Percentiles rank a stretch among this genome's conserved stretches.
These are phyloP conservation scores for Bursaphelenchus mucronatus DNA, from an alignment of 1,140 invertebrate genomes.

Conservation along the genomic window DNA sequence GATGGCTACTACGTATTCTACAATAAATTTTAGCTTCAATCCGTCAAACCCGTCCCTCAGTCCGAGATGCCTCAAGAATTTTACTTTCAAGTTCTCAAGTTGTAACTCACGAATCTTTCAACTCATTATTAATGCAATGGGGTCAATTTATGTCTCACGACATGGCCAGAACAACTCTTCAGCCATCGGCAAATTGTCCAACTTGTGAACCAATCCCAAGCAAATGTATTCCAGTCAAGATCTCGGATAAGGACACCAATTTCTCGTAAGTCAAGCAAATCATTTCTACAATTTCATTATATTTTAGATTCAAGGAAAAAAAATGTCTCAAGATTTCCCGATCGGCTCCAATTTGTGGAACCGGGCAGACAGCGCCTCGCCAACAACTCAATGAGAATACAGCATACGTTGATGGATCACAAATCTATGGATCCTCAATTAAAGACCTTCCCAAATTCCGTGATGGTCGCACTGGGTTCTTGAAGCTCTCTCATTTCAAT, in stretches of 20 bases:
- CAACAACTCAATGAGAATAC: slow-evolving; percentile 59
- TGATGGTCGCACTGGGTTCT: slow-evolving; percentile 56
- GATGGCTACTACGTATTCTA: background rate
- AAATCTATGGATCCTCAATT: slow-evolving; percentile 57
- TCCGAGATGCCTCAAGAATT: slow-evolving; percentile 51
- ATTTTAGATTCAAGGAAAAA: slow-evolving; percentile 55
- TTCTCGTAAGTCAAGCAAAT: slow-evolving; percentile 28
- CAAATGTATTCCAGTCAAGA: slow-evolving; percentile 57
- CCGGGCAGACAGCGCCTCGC: slow-evolving; percentile 44
- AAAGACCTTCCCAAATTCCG: slow-evolving; percentile 60
- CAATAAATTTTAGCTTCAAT: slow-evolving; percentile 39
- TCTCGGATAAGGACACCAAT: slow-evolving; percentile 53
- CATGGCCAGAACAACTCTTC: slow-evolving; percentile 48
- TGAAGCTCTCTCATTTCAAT: slow-evolving; percentile 59
- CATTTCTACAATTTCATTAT: slow-evolving; percentile 20
- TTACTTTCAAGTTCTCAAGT: slow-evolving; percentile 45
- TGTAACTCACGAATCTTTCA: slow-evolving; percentile 45
- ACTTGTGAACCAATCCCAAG: slow-evolving; percentile 54
- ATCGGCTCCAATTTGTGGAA: slow-evolving; percentile 57
- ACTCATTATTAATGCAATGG: slow-evolving; percentile 50
- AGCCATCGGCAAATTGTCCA: slow-evolving; percentile 56
- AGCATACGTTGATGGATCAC: slow-evolving; percentile 54
- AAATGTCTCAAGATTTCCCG: slow-evolving; percentile 57
- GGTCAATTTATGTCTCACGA: slow-evolving; percentile 44
- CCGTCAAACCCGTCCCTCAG: slow-evolving; percentile 41